Evolutionary conservation across 2,113 vertebrate genomes (phyloP).

Genomic region (Oxyura jamaicensis): DNA sequence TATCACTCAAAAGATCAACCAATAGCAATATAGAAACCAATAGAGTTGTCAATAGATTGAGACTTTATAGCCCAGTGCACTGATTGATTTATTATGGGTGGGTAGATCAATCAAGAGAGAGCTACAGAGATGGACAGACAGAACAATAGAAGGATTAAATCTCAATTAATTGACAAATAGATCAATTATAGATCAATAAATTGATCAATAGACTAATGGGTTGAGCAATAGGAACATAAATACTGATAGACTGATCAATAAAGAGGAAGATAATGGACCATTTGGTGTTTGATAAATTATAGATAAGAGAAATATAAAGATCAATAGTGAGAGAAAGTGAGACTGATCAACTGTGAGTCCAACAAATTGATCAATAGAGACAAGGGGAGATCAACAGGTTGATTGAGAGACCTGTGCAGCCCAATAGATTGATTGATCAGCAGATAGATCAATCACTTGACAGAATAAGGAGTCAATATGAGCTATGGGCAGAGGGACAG

Average conservation of each 20-base stretch:
- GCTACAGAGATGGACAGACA: not conserved
- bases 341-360: fast-evolving
- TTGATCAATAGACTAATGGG: no score
- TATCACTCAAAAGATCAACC: not conserved
- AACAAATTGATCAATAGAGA: fast-evolving
- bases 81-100: not conserved
- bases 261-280: no score
- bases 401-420: not conserved
- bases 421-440: not conserved
- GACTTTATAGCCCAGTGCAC: not conserved
- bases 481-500: fast-evolving
- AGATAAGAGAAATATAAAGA: fast-evolving
- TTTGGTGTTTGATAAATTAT: fast-evolving
- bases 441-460: not conserved
- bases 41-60: not conserved
- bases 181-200: not conserved
- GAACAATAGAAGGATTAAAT: not conserved
- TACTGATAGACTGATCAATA: not conserved
- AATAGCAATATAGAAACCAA: not conserved
- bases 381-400: not conserved
- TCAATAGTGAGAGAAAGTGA: not conserved
- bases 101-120: not conserved
- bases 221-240: fast-evolving
- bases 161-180: not conserved
- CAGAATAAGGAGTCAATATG: fast-evolving